Conservation (phyloP, 1,140 invertebrate species). For the Drosophila pseudoobscura region DNA sequence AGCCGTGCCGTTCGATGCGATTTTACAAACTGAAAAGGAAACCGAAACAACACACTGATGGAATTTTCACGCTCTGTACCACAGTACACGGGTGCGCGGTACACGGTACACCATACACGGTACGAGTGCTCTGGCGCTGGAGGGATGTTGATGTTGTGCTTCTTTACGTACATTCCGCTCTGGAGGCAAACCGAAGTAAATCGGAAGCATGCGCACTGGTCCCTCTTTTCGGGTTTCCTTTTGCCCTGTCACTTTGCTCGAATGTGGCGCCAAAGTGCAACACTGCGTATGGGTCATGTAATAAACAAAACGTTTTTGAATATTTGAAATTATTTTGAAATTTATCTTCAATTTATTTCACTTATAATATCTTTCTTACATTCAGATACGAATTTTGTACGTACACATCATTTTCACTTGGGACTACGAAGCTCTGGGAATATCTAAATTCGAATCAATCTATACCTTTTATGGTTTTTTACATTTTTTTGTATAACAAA, state of each 20-base stretch:
- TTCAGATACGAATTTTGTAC: no score
- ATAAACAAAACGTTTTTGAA: constrained; percentile 1
- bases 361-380: no score
- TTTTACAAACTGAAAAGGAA: constrained; percentile 74
- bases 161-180: constrained; percentile 1
- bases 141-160: constrained; percentile 36
- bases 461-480: no score
- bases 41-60: constrained; percentile 40
- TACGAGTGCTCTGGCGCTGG: constrained; percentile 4
- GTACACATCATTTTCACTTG: no score
- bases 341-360: not conserved
- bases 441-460: no score
- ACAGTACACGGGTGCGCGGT: no score
- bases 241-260: constrained; percentile 44
- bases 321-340: not conserved
- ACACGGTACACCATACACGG: not conserved
- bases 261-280: constrained; percentile 51
- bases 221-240: constrained; percentile 20
- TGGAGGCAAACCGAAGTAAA: not conserved
- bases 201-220: constrained; percentile 44
- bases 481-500: no score
- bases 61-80: constrained; percentile 43
- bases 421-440: no score
- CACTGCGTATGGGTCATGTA: constrained; percentile 62
- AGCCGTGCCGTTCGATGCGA: constrained; percentile 68